phyloP scores from a whole-genome alignment of 2,888 invertebrate species.

The Linnaemya tessellans region DNA sequence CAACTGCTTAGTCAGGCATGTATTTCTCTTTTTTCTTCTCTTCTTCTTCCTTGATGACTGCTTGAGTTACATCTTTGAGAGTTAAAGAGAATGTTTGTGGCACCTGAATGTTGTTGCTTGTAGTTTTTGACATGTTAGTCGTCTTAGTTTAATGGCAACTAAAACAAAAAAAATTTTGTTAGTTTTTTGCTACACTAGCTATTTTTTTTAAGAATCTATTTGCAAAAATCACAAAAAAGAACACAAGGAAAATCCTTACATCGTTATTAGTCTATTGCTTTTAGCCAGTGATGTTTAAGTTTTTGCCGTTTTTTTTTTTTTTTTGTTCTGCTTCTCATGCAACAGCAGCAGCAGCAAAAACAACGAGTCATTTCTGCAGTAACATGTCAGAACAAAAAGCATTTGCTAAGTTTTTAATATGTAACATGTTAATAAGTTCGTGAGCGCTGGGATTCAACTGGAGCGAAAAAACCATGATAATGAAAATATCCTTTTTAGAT shows the following conservation, averaged over 20 bases:
- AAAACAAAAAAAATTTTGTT: conserved; percentile 20
- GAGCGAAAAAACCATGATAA: conserved; percentile 18
- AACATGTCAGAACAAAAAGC: conserved; percentile 46
- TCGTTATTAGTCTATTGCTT: conserved; percentile 33
- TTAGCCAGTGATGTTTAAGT: conserved; percentile 35
- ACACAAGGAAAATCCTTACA: neutral
- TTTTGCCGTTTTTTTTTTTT: conserved; percentile 22
- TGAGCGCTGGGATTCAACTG: neutral
- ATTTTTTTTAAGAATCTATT: neutral
- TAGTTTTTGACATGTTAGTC: conserved; percentile 57
- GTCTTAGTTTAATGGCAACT: conserved; percentile 50
- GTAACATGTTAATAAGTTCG: conserved; percentile 9
- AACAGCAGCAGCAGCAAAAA: conserved; percentile 1
- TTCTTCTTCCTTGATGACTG: neutral
- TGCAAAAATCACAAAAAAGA: conserved; percentile 15
- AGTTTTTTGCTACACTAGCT: conserved; percentile 8
- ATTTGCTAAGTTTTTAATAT: conserved; percentile 34
- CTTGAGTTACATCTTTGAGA: neutral
- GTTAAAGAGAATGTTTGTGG: conserved; percentile 26
- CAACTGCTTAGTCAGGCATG: conserved; percentile 40
- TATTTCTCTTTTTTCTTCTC: neutral
- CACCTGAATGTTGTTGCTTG: conserved; percentile 8
- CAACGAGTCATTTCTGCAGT: conserved; percentile 42
- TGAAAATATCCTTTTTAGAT: conserved; percentile 29
- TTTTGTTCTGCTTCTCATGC: neutral